A percentile compares a stretch with the other conserved stretches of the same genome.
Evolutionary conservation across 1,140 invertebrate species (phyloP).

Genomic region (Mylabris phalerata): DNA sequence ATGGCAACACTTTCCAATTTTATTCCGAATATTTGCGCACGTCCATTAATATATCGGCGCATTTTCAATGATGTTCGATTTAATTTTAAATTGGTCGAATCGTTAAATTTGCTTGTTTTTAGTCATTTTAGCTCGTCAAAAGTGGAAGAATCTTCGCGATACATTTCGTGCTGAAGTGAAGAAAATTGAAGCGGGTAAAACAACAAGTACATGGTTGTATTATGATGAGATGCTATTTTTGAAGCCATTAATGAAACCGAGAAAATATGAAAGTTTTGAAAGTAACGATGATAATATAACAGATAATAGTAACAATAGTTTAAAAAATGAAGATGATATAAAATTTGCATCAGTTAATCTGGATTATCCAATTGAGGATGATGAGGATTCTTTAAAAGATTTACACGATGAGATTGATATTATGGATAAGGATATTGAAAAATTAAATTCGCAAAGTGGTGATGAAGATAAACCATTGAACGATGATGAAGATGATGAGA

Average conservation of each 20-base stretch:
- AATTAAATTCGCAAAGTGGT: background rate
- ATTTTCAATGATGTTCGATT: too few relatives aligned
- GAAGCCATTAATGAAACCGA: background rate
- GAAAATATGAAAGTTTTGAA: background rate
- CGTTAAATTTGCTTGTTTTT: background rate
- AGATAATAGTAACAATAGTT: background rate
- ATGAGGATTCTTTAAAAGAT: too few relatives aligned
- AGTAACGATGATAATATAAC: background rate
- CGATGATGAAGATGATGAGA: conserved; percentile 9
- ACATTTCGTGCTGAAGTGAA: conserved; percentile 46
- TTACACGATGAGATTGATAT: too few relatives aligned
- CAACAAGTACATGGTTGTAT: background rate
- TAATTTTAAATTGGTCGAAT: too few relatives aligned
- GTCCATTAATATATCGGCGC: too few relatives aligned
- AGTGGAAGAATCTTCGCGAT: conserved; percentile 46
- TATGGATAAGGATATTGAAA: too few relatives aligned
- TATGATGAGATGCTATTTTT: conserved; percentile 14
- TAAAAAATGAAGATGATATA: conserved; percentile 1
- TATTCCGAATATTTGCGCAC: too few relatives aligned
- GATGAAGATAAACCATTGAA: background rate
- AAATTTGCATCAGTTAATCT: background rate
- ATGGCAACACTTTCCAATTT: too few relatives aligned
- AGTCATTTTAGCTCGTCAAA: conserved; percentile 36
- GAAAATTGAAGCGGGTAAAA: conserved; percentile 24
- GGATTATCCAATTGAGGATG: too few relatives aligned